Evolutionary conservation across 1,140 invertebrate genomes (phyloP), one percentile per base, ranked within the genome.

Genomic region (Probaryconus sp.): DNA sequence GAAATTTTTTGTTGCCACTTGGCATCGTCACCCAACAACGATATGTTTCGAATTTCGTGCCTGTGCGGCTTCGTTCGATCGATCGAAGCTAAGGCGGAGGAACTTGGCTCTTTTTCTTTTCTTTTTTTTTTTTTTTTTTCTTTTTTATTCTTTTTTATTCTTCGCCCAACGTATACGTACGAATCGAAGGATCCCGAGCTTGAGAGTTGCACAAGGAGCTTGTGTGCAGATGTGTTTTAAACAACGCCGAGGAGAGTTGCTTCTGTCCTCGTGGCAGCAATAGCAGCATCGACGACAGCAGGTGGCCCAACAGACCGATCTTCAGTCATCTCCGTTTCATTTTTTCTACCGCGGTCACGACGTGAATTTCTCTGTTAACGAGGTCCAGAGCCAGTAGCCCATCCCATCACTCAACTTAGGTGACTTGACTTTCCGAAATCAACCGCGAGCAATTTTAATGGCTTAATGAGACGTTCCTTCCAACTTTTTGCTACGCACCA

Each of bases 51-150:
- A 73, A 73, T 73, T 67, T 73, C 70, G 63, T 73, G 42, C 45
- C 63, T 67, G 63, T 71, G 63, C 63, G 74, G 74, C 68, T 76
- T 76, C 65, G 31, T 71, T 17, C 68, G 63, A 76, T 71, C 74
- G 74, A 76, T 71, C 68, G 61, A 38, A 61, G 14, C 47, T 24
- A 45, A 50, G 50, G 9, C 63, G 47, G 28, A 60, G 37, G 43
- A 60, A 65, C 58, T 60, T 24, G 30, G 30, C 43, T 50, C 42
- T 53, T 61, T 21, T n/a, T 35, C 13, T 51, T 43, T 50, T 68
- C 7, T 56, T 50, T 21, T 55, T 40, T 10, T 38, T 38, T 7
- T 21, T 21, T 18, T 45, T 53, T 21, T 11, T 13, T 9, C 30
- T 5, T 10, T 31, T 3, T 30, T 48, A 7, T 33, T 21, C n/a